phyloP scores from a whole-genome alignment of 2,888 invertebrate genomes.

The Lamellibrachia satsuma region DNA sequence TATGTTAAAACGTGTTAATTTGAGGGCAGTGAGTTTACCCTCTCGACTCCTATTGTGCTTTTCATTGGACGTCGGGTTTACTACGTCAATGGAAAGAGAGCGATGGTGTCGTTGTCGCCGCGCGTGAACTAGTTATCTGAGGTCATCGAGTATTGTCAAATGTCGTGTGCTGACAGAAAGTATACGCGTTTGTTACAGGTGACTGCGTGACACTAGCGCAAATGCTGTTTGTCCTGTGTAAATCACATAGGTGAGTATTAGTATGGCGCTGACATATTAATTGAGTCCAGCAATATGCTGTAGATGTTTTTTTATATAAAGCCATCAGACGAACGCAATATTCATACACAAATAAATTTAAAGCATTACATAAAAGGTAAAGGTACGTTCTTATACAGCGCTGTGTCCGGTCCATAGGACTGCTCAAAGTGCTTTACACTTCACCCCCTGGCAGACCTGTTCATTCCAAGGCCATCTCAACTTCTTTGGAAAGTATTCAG shows the following conservation, averaged over 20 bases:
- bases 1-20: background rate
- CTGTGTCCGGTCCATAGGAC: too few species aligned
- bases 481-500: too few species aligned
- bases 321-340: background rate
- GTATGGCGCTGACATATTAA: background rate
- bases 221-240: background rate
- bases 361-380: too few species aligned
- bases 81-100: background rate
- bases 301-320: background rate
- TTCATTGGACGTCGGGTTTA: background rate
- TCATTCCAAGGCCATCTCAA: too few species aligned
- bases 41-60: background rate
- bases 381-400: too few species aligned
- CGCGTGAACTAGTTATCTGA: background rate
- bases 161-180: background rate
- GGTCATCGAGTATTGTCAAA: background rate
- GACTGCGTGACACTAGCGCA: background rate
- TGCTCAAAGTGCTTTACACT: too few species aligned
- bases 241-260: background rate
- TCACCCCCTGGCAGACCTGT: too few species aligned
- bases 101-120: background rate
- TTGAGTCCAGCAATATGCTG: background rate
- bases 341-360: too few species aligned
- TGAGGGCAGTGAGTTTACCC: background rate
- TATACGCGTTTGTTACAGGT: background rate